Base-by-base conservation (phyloP, 2,797 vertebrate genomes). In the Pseudochaenichthys georgianus region DNA sequence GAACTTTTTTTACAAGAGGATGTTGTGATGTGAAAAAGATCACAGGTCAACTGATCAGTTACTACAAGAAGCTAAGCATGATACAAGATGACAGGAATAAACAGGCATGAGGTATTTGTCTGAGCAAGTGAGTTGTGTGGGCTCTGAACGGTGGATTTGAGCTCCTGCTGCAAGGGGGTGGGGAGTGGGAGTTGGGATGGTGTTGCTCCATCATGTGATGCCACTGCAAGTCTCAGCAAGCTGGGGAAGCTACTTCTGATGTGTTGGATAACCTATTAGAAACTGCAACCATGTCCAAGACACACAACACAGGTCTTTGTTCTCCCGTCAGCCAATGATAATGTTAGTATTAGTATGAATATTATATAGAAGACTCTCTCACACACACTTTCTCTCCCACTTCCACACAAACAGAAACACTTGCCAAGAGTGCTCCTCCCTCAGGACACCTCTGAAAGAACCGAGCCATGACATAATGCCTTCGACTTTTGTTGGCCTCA, bases 401-500 rank as follows among this genome's bases (percentile, higher is more conserved):
- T 80, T 67, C 64, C 63, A 75, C 48, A 70, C 54, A 69, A 75
- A 83, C 52, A 69, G 85, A 82, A 87, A 70, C 73, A 66, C 60
- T 70, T 50, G 80, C 31, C 83, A 58, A 61, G 58, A 77, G 62
- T 68, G 54, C 82, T 71, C 58, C 71, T 79, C 83, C 70, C 76
- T 60, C 55, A 42, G 83, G 82, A 82, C 63, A 54, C 42, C 58
- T 84, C 68, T 86, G 60, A 84, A 80, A 88, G 85, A 77, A 82
- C 48, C 34, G 66, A 50, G 69, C 68, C 42, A 57, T 89, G 80
- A 90, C 87, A 85, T 85, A 83, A 91, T 85, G 82, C 77, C 23
- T 58, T 72, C 34, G 51, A 73, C 82, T 83, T 89, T 90, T 87
- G 83, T 84, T 87, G 78, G 62, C 66, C 28, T 51, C 73, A 75